Percentiles rank a stretch among this genome's conserved stretches.
These are phyloP conservation scores for Australoheros facetus DNA, from an alignment of 2,797 vertebrate genomes.

Conservation along the genomic window DNA sequence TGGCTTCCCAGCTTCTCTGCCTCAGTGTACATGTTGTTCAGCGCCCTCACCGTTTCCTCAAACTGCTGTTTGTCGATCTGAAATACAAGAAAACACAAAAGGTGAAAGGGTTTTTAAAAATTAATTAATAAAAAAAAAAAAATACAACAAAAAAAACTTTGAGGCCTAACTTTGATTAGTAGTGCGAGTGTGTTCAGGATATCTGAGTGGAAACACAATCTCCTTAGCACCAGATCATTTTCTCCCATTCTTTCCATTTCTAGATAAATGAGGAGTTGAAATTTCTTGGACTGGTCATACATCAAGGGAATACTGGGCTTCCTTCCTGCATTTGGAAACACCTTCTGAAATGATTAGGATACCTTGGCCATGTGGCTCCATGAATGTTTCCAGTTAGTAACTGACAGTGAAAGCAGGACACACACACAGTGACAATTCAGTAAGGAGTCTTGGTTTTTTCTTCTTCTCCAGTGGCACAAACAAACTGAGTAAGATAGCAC, in stretches of 20 bases:
- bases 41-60: constrained; percentile 90
- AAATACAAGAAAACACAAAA: constrained; percentile 9
- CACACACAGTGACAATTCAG: constrained; percentile 6
- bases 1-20: constrained; percentile 95
- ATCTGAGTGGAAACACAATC: constrained; percentile 26
- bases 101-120: background rate
- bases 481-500: constrained; percentile 9
- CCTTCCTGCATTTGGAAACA: constrained; percentile 45
- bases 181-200: constrained; percentile 6
- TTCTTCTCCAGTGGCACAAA: background rate
- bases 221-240: constrained; percentile 32
- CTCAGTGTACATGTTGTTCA: constrained; percentile 94
- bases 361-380: constrained; percentile 43
- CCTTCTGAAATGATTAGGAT: constrained; percentile 52
- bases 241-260: constrained; percentile 30
- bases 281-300: constrained; percentile 51
- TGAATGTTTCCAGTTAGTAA: constrained; percentile 60
- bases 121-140: too few species aligned
- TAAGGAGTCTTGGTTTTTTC: constrained; percentile 9
- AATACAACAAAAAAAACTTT: too few species aligned
- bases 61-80: constrained; percentile 95
- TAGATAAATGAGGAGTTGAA: constrained; percentile 45
- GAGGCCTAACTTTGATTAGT: background rate
- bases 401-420: constrained; percentile 25
- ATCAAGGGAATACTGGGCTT: constrained; percentile 51